Percentiles rank a stretch among this genome's conserved stretches.
Conservation (phyloP, 2,888 invertebrate genomes). For the Litoditis marina region DNA sequence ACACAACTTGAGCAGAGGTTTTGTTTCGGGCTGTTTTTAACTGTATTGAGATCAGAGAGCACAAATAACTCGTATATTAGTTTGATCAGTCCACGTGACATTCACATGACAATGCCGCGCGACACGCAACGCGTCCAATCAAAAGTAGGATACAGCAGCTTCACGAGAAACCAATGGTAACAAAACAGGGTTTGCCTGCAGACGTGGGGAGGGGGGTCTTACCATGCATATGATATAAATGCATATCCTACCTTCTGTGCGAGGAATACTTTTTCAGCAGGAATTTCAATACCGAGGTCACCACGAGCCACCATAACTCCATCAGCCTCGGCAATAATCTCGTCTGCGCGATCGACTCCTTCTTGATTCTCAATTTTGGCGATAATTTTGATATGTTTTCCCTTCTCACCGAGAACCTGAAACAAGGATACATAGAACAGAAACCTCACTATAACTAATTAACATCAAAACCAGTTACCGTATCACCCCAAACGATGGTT, state of each 20-base stretch:
- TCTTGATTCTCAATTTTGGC: slow-evolving; percentile 95
- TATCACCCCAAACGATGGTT: too few species aligned
- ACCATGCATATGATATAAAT: background rate
- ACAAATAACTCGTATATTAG: too few species aligned
- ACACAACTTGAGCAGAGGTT: too few species aligned
- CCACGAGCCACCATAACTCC: slow-evolving; percentile 82
- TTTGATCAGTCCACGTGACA: too few species aligned
- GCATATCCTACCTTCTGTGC: slow-evolving; percentile 68
- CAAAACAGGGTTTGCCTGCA: background rate
- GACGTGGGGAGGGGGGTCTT: too few species aligned
- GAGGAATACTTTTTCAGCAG: slow-evolving; percentile 78
- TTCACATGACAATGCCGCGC: too few species aligned
- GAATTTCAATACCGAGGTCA: slow-evolving; percentile 95
- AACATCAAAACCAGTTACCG: too few species aligned
- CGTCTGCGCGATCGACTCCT: slow-evolving; percentile 70
- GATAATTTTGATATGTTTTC: slow-evolving; percentile 78
- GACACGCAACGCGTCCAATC: too few species aligned
- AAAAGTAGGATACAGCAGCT: too few species aligned
- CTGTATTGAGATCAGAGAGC: too few species aligned
- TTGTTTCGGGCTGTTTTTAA: too few species aligned
- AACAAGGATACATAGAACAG: background rate
- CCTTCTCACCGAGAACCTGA: slow-evolving; percentile 57
- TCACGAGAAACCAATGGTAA: too few species aligned
- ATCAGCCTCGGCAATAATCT: slow-evolving; percentile 81
- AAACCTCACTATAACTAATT: background rate